Evolutionary conservation across 2,797 vertebrate species (phyloP).

Genomic region (Sebastes umbrosus): DNA sequence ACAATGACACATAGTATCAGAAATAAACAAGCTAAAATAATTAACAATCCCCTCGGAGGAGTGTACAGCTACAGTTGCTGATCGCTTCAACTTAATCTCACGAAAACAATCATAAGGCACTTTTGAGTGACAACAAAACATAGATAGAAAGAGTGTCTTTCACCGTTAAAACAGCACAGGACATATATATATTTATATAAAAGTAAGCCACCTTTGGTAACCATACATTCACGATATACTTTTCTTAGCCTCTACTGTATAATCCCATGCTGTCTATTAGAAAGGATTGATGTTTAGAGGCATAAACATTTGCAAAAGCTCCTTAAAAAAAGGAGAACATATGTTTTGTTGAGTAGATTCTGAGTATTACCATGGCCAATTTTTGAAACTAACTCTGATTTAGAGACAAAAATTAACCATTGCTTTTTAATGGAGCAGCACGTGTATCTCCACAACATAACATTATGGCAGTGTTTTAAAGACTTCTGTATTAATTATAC

Average conservation of each 20-base stretch:
- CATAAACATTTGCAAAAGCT: background rate
- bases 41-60: slow-evolving; percentile 1
- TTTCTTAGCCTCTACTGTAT: background rate
- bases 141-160: background rate
- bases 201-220: slow-evolving; percentile 18
- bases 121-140: background rate
- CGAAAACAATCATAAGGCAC: slow-evolving; percentile 37
- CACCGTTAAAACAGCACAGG: background rate
- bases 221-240: background rate
- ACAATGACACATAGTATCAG: background rate
- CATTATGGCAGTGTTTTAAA: background rate
- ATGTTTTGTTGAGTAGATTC: background rate
- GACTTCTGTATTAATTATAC: background rate
- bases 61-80: background rate
- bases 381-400: background rate
- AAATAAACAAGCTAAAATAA: background rate
- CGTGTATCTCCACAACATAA: background rate
- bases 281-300: background rate
- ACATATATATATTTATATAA: slow-evolving; percentile 16
- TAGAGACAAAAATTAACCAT: background rate
- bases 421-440: background rate
- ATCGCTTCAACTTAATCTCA: background rate
- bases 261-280: background rate
- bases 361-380: background rate
- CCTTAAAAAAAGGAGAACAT: background rate